Base-by-base conservation (phyloP, 2,113 vertebrate species). In the Benthochromis sp. region DNA sequence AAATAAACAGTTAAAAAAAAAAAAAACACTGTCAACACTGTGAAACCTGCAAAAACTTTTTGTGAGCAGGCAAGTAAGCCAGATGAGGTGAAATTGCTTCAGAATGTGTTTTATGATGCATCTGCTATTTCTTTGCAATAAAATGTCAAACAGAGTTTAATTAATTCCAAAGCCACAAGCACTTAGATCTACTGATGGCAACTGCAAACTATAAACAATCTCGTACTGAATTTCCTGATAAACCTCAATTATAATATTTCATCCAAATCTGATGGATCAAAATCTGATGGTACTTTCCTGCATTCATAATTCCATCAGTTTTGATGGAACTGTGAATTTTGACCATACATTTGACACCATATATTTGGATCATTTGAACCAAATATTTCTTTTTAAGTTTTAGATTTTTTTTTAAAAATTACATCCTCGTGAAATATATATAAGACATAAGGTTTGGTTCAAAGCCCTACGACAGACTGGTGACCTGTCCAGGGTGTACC, bases 341-440 rank as follows among this genome's bases (percentile, higher is more conserved):
- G 63, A 40, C n/a, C n/a, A 24, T 27, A 43, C 0, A 4, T 43
- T 21, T 21, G 21, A 21, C 21, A 21, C 21, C 21, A 21, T 21
- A 21, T 21, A 21, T 21, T 21, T 21, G 21, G 66, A 43, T 36
- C 38, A 71, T 71, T 71, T 71, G 0, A 71, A 71, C 1, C 21
- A 71, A 43, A 6, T 6, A 0, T 24, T 14, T 71, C 2, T 43
- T 5, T 71, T 71, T 43, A 38, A 63, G 34, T 13, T 69, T 69
- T 4, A 1, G 17, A 13, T 8, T 21, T 59, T 8, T 8, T 9
- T 19, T 61, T 61, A 3, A 0, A 2, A 43, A 71, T 71, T 9
- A 43, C 66, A 71, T 71, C 66, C 12, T 71, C 0, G 4, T 16
- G 9, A 29, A 73, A 73, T 43, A 73, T 73, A 45, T 29, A 47